Evolutionary conservation across 35 echinoderm and acorn worm genomes (phyloP).

Genomic region (Nesometra sesokonis): DNA sequence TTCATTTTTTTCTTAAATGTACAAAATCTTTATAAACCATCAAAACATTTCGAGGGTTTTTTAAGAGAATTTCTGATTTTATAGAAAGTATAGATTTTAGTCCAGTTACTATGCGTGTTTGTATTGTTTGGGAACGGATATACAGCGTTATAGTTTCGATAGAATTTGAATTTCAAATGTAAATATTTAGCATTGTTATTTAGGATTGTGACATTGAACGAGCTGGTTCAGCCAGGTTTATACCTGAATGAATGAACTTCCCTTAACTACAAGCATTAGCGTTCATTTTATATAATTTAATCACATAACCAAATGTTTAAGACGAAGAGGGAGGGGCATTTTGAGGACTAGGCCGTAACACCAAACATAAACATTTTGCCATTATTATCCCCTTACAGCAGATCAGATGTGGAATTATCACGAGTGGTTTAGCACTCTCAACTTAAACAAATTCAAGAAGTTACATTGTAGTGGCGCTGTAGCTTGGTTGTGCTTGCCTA

Average conservation of each 20-base stretch:
- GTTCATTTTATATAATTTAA: not conserved
- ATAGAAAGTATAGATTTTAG: not conserved
- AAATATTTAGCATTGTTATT: not conserved
- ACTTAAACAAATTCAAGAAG: no score
- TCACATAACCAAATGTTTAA: not conserved
- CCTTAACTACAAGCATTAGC: not conserved
- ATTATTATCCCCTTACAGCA: no score
- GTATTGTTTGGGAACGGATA: not conserved
- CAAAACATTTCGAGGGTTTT: not conserved
- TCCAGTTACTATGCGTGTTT: not conserved
- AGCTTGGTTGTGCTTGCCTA: no score
- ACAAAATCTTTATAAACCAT: no score
- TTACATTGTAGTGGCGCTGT: no score
- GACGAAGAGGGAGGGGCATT: not conserved
- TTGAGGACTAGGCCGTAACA: not conserved
- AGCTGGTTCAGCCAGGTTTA: not conserved
- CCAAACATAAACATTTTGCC: not conserved
- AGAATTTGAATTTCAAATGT: not conserved
- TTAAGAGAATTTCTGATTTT: not conserved
- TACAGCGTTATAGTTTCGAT: not conserved
- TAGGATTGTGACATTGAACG: not conserved
- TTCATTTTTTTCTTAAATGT: no score
- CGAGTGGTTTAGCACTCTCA: no score
- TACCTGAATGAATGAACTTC: not conserved
- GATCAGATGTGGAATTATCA: no score